These are phyloP conservation scores for Hippocampus guttulatus DNA, from an alignment of 2,113 vertebrate species.

Conservation along the genomic window DNA sequence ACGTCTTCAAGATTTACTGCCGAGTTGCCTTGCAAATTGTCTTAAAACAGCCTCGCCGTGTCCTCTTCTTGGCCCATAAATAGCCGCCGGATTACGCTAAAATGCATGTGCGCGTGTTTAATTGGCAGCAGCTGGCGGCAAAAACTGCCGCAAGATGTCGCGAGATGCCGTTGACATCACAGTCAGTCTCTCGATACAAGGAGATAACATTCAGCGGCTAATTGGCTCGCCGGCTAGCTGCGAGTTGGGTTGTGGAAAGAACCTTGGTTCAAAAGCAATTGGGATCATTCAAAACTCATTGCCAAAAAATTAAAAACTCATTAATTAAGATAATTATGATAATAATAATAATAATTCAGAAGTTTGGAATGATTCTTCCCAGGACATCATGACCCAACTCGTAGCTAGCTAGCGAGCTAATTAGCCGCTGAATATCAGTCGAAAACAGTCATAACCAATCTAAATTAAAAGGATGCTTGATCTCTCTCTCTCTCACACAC, in stretches of 20 bases:
- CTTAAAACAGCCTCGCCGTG: neutral
- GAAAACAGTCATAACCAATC: neutral
- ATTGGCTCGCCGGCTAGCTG: neutral
- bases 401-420: no score
- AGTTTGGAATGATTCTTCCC: no score
- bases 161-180: no score
- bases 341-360: no score
- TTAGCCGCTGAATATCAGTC: no score
- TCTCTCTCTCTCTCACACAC: neutral
- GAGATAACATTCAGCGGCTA: neutral
- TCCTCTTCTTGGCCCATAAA: neutral
- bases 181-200: no score
- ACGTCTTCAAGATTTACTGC: neutral
- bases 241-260: neutral
- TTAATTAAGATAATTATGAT: no score
- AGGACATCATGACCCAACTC: no score
- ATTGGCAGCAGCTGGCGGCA: neutral
- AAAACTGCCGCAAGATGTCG: neutral
- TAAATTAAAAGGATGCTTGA: neutral
- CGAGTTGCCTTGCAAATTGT: neutral
- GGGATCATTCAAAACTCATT: no score
- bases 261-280: no score
- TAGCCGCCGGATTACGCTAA: neutral
- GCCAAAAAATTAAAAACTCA: no score
- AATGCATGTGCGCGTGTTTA: neutral